These are phyloP conservation scores for Pogonocherus hispidulus DNA, from an alignment of 2,888 invertebrate genomes.

Conservation along the genomic window DNA sequence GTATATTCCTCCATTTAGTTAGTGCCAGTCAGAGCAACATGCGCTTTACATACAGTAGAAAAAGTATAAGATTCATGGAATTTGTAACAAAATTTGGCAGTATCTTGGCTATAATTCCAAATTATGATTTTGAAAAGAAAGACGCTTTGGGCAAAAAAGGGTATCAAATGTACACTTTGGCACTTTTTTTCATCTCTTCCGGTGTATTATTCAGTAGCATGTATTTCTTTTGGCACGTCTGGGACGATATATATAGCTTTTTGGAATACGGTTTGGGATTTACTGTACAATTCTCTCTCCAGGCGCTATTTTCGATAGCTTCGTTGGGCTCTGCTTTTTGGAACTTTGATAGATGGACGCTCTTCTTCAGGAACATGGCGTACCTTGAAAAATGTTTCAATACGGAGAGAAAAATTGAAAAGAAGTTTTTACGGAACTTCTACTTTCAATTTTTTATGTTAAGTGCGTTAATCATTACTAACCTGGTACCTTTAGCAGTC, in stretches of 20 bases:
- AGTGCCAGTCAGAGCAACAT: too few species aligned
- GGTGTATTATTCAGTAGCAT: not conserved
- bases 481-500: not conserved
- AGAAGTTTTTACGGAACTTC: not conserved
- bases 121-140: not conserved
- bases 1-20: too few species aligned
- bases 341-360: not conserved
- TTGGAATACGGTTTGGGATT: not conserved
- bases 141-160: not conserved
- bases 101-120: not conserved
- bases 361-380: not conserved
- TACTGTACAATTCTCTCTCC: not conserved
- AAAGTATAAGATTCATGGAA: not conserved
- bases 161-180: not conserved
- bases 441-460: not conserved
- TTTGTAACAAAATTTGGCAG: not conserved
- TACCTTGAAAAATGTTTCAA: not conserved
- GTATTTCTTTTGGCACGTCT: not conserved
- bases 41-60: not conserved
- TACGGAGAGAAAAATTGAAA: not conserved
- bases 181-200: not conserved
- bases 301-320: not conserved
- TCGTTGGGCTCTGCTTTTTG: not conserved
- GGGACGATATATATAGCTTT: not conserved
- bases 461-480: not conserved